Evolutionary conservation across 2,113 vertebrate genomes (phyloP).

Genomic region (Alethe castanea): DNA sequence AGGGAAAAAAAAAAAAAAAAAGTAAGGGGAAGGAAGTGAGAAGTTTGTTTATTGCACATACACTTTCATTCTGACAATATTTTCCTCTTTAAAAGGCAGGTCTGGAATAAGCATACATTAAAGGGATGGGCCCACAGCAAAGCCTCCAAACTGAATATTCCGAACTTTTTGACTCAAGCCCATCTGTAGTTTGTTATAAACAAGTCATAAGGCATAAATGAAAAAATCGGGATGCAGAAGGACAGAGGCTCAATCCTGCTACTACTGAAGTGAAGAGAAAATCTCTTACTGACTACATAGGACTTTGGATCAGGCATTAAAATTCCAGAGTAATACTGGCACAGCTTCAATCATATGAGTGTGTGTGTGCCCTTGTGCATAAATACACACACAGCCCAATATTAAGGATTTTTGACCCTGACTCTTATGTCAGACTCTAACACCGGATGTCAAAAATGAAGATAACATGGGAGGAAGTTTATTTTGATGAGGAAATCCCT

Average conservation of each 20-base stretch:
- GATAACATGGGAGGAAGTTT: constrained; percentile 77
- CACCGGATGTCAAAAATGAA: constrained; percentile 67
- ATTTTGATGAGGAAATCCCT: constrained; percentile 83
- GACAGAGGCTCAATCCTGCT: constrained; percentile 42
- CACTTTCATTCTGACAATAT: constrained; percentile 58
- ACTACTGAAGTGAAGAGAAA: constrained; percentile 52
- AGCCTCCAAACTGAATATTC: constrained; percentile 32
- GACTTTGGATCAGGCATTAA: constrained; percentile 45
- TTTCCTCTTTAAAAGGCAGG: constrained; percentile 48
- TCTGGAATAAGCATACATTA: constrained; percentile 56
- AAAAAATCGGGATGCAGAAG: constrained; percentile 68
- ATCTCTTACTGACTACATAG: constrained; percentile 58
- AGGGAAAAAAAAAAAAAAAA: neutral
- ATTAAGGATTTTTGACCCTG: neutral
- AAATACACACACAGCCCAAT: neutral
- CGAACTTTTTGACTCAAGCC: constrained; percentile 59
- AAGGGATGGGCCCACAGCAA: constrained; percentile 56
- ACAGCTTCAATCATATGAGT: constrained; percentile 38
- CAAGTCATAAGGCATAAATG: constrained; percentile 66
- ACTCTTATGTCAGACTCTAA: neutral
- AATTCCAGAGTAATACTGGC: constrained; percentile 61
- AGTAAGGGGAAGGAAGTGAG: constrained; percentile 47
- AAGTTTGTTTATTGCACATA: constrained; percentile 53
- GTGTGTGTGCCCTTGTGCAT: neutral
- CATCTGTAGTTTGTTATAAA: constrained; percentile 69